Evolutionary conservation across 2,113 vertebrate genomes (phyloP).

Genomic region (Halichoeres trimaculatus): DNA sequence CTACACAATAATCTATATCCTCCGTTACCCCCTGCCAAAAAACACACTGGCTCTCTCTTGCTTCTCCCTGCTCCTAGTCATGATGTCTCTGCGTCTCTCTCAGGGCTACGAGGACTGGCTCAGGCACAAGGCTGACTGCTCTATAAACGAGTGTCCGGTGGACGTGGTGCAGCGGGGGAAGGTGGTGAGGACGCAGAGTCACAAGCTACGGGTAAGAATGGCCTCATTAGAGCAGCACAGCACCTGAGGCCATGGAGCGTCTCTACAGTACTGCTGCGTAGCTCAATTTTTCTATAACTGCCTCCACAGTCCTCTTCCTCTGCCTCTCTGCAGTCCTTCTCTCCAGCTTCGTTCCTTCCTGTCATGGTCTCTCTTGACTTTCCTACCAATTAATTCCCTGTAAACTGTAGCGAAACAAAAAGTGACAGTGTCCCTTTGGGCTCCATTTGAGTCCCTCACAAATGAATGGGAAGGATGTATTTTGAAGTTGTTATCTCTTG

Average conservation of each 20-base stretch:
- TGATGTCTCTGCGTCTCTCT: slow-evolving; percentile 39
- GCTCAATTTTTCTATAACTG: slow-evolving; percentile 49
- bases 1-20: slow-evolving; percentile 55
- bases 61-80: slow-evolving; percentile 4
- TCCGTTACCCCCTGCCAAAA: slow-evolving; percentile 5
- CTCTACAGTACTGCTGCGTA: slow-evolving; percentile 54
- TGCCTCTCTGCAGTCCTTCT: slow-evolving; percentile 40
- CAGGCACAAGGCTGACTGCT: slow-evolving; percentile 96
- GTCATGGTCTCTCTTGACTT: slow-evolving; percentile 2
- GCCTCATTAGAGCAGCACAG: slow-evolving; percentile 68
- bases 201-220: slow-evolving; percentile 89
- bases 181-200: slow-evolving; percentile 94
- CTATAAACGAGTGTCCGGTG: slow-evolving; percentile 95
- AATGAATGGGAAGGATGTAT: slow-evolving; percentile 36
- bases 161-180: slow-evolving; percentile 94
- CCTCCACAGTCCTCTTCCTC: slow-evolving; percentile 20
- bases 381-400: slow-evolving; percentile 47
- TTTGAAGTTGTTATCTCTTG: slow-evolving; percentile 49
- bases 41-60: slow-evolving; percentile 1
- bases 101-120: slow-evolving; percentile 99
- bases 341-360: slow-evolving; percentile 28
- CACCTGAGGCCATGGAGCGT: slow-evolving; percentile 72
- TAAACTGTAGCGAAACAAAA: slow-evolving; percentile 26
- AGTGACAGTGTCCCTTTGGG: slow-evolving; percentile 26
- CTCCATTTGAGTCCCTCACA: slow-evolving; percentile 14